These are phyloP conservation scores for Melinaea menophilus DNA, from an alignment of 2,888 invertebrate species.

Conservation along the genomic window DNA sequence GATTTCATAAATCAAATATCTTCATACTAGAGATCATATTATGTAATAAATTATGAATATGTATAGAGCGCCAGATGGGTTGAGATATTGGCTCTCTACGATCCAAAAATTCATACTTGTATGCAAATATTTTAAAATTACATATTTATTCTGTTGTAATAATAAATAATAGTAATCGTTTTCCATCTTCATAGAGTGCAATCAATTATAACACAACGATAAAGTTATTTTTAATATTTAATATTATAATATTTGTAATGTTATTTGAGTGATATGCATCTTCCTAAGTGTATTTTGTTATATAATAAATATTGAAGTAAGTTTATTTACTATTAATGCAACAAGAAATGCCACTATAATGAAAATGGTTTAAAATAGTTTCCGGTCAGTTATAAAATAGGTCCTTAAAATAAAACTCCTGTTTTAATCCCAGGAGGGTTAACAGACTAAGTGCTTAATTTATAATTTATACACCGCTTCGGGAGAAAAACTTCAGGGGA, in stretches of 20 bases:
- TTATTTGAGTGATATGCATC: too few relatives aligned
- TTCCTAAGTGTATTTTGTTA: too few relatives aligned
- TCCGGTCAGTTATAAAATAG: slow-evolving; percentile 4
- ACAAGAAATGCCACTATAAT: background rate
- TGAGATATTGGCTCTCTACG: slow-evolving; percentile 4
- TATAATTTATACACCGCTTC: slow-evolving; percentile 3
- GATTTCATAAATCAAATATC: background rate
- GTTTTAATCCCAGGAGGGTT: background rate
- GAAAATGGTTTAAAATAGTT: slow-evolving; percentile 1
- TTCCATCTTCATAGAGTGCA: too few relatives aligned
- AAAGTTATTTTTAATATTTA: too few relatives aligned
- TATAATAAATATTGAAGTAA: background rate
- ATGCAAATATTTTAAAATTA: slow-evolving; percentile 1
- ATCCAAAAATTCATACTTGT: background rate
- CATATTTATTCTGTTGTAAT: background rate
- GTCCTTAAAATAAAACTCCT: background rate
- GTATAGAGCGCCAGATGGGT: background rate
- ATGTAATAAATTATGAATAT: slow-evolving; percentile 2
- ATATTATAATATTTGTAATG: too few relatives aligned
- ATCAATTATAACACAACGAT: too few relatives aligned
- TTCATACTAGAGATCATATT: background rate
- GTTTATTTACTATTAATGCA: background rate
- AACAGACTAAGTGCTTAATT: slow-evolving; percentile 5
- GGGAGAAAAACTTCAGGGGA: slow-evolving; percentile 6
- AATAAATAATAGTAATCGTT: too few relatives aligned